Conservation (phyloP, 2,797 vertebrate species). For the Parauchenoglanis punctatus region DNA sequence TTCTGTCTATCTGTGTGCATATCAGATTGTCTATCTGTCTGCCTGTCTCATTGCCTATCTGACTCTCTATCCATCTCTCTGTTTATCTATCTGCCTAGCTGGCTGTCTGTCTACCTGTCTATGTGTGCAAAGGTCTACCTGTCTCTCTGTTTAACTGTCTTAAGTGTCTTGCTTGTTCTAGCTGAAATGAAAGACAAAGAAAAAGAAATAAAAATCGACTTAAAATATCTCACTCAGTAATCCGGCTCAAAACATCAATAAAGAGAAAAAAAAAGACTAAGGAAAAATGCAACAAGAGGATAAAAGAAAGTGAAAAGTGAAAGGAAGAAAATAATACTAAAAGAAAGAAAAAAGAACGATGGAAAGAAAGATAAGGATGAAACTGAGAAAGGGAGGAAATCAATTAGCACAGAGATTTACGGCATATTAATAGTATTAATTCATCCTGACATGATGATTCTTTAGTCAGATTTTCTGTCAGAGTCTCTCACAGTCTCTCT, state of each 20-base stretch:
- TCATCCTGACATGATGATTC: neutral
- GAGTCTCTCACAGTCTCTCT: neutral
- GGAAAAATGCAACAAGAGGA: neutral
- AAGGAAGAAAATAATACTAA: neutral
- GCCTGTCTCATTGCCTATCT: too few species aligned
- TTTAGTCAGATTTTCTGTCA: neutral
- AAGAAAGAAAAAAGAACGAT: neutral
- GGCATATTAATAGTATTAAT: constrained; percentile 3
- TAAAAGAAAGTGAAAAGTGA: neutral
- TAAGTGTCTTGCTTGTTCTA: neutral
- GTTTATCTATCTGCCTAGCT: too few species aligned
- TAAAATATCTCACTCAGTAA: neutral
- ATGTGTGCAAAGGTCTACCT: neutral
- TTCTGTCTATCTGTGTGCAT: neutral
- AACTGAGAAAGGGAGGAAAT: neutral
- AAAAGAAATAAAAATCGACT: neutral
- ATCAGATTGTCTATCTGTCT: neutral
- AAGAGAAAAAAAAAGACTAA: neutral
- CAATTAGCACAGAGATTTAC: neutral
- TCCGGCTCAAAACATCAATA: neutral
- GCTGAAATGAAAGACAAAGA: neutral
- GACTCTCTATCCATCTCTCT: neutral
- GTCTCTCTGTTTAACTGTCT: neutral
- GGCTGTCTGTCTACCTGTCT: neutral
- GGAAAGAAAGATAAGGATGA: neutral